These are phyloP conservation scores for Leucophenga montana DNA, from an alignment of 2,888 invertebrate species.

Conservation along the genomic window DNA sequence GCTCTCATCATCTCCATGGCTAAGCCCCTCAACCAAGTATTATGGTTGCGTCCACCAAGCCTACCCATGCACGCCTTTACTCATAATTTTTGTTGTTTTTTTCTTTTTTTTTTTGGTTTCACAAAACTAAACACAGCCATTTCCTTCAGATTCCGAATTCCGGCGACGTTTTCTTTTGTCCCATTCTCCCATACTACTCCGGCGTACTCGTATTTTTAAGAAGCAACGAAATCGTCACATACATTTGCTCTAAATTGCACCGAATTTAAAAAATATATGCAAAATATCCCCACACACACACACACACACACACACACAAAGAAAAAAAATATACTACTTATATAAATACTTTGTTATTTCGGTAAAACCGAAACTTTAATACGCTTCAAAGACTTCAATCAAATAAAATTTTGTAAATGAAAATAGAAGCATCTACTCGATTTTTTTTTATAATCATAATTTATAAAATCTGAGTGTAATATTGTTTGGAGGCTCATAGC, in stretches of 20 bases:
- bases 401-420: too few relatives aligned
- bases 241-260: slow-evolving; percentile 56
- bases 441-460: too few relatives aligned
- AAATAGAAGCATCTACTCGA: too few relatives aligned
- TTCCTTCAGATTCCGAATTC: slow-evolving; percentile 3
- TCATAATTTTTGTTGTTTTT: background rate
- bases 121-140: background rate
- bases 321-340: slow-evolving; percentile 5
- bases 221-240: slow-evolving; percentile 43
- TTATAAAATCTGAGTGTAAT: too few relatives aligned
- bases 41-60: slow-evolving; percentile 23
- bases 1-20: too few relatives aligned
- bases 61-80: background rate
- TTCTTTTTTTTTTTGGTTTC: background rate
- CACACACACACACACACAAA: too few relatives aligned
- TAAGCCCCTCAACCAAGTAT: background rate
- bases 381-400: too few relatives aligned
- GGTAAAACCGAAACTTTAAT: too few relatives aligned
- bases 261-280: slow-evolving; percentile 53
- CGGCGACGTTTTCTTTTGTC: background rate
- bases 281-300: too few relatives aligned
- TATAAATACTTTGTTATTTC: too few relatives aligned
- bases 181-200: too few relatives aligned
- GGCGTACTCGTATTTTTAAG: background rate
- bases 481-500: too few relatives aligned